A percentile compares a stretch with the other conserved stretches of the same genome.
Conservation (phyloP, 1,140 invertebrate genomes). For the Orius laevigatus region DNA sequence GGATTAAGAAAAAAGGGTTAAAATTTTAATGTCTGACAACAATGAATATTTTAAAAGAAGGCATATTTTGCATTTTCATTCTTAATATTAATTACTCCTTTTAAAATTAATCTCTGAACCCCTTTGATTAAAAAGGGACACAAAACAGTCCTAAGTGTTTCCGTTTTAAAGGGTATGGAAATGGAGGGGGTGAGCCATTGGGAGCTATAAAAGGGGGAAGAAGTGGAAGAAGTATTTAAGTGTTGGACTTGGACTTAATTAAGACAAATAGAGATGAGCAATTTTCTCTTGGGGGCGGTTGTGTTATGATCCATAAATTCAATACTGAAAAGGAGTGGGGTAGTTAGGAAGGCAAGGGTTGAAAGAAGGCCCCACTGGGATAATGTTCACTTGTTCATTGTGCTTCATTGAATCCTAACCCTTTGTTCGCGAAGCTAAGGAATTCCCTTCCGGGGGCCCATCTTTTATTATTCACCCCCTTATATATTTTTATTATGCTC, state of each 20-base stretch:
- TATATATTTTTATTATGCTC: constrained; percentile 8
- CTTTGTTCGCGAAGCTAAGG: constrained; percentile 6
- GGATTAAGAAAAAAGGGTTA: no score
- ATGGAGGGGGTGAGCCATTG: neutral
- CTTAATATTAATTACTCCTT: no score
- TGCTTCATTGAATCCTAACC: constrained; percentile 8
- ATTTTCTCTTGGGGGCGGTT: constrained; percentile 1
- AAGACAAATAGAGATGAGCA: constrained; percentile 12
- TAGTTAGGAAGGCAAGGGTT: constrained; percentile 1
- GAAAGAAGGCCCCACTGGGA: neutral
- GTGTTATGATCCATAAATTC: constrained; percentile 14
- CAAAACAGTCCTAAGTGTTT: no score
- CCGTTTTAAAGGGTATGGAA: neutral
- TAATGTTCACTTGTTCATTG: constrained; percentile 15
- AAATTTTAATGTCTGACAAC: no score
- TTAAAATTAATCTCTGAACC: no score
- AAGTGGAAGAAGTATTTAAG: constrained; percentile 10
- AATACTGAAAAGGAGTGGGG: constrained; percentile 5
- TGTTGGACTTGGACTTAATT: constrained; percentile 9
- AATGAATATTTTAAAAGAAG: no score
- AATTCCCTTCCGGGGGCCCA: constrained; percentile 7
- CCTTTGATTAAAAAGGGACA: no score
- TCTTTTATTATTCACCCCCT: neutral
- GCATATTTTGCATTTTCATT: no score
- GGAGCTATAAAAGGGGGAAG: constrained; percentile 10